Evolutionary conservation across 2,888 invertebrate species (phyloP).

Genomic region (Helicoverpa assulta): DNA sequence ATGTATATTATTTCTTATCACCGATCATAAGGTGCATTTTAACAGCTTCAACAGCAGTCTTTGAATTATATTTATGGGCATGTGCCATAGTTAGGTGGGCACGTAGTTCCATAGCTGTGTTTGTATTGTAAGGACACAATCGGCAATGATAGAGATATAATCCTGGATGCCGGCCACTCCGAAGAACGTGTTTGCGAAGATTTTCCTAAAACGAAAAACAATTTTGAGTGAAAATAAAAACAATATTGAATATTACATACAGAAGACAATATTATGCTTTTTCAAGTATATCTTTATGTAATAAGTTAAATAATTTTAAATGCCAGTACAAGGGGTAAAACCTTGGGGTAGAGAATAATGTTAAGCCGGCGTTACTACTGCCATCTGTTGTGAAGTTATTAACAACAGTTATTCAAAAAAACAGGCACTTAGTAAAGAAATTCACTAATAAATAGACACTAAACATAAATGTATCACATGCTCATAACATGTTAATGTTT

Average conservation of each 20-base stretch:
- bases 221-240: not conserved
- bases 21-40: constrained; percentile 74
- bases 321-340: too few species aligned
- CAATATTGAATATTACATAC: not conserved
- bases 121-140: constrained; percentile 91
- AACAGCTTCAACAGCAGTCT: constrained; percentile 85
- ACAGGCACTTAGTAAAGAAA: not conserved
- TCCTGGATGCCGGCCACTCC: constrained; percentile 94
- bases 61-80: constrained; percentile 85
- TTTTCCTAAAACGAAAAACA: constrained; percentile 92
- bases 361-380: not conserved
- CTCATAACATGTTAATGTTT: not conserved
- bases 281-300: too few species aligned
- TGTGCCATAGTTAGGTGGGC: constrained; percentile 91
- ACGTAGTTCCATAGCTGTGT: constrained; percentile 92
- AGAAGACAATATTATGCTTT: not conserved
- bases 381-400: constrained; percentile 14
- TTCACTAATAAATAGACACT: not conserved
- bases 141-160: constrained; percentile 94
- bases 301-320: too few species aligned
- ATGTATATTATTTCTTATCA: constrained; percentile 5
- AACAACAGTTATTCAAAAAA: not conserved
- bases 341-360: not conserved
- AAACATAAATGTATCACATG: not conserved
- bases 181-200: constrained; percentile 95